These are phyloP conservation scores for Lophotis ruficrista DNA, from an alignment of 2,113 vertebrate species.

Conservation along the genomic window DNA sequence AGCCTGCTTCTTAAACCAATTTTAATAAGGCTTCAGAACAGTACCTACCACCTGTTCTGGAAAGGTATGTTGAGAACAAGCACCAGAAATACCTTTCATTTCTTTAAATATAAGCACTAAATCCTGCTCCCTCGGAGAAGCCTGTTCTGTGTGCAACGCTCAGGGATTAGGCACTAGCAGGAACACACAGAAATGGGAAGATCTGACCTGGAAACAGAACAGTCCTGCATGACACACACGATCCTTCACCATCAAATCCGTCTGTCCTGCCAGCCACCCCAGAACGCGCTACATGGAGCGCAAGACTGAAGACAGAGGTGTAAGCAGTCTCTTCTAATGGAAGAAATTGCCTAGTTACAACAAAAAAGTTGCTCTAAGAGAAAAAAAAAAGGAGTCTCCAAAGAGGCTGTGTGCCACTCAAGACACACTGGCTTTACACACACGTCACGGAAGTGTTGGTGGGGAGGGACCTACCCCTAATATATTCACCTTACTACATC, in stretches of 20 bases:
- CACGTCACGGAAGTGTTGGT: not conserved
- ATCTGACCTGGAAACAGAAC: not conserved
- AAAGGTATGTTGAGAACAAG: not conserved
- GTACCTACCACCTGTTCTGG: not conserved
- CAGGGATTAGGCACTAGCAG: not conserved
- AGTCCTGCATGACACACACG: not conserved
- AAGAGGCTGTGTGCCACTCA: not conserved
- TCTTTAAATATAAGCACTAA: not conserved
- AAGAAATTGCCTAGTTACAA: not conserved
- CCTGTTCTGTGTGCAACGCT: not conserved
- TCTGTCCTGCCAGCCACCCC: not conserved
- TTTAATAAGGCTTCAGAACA: not conserved
- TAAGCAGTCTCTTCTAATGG: not conserved
- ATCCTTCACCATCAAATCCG: not conserved
- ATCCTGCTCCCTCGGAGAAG: not conserved
- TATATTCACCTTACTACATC: not conserved
- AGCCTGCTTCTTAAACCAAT: not conserved
- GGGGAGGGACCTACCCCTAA: not conserved
- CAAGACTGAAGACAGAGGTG: not conserved
- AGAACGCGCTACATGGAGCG: not conserved
- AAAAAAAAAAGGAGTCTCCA: not conserved
- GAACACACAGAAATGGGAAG: not conserved
- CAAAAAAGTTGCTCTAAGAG: not conserved
- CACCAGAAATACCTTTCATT: not conserved
- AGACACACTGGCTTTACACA: not conserved